Base-by-base conservation (phyloP, 2,113 vertebrate species). In the Falcunculus frontatus region DNA sequence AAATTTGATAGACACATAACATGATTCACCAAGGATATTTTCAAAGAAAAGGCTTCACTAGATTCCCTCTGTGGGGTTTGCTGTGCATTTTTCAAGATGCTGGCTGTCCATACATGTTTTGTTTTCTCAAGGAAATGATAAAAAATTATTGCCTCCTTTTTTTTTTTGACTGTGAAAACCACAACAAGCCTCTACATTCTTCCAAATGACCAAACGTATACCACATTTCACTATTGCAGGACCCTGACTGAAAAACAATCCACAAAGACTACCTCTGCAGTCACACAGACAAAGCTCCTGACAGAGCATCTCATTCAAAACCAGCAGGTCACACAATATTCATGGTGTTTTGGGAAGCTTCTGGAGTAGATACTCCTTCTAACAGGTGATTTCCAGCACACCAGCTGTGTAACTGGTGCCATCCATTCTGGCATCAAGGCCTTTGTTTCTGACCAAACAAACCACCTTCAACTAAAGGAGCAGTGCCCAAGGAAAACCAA, bases 201-300 rank as follows among this genome's bases (percentile, higher is more conserved):
- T 57, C 16, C 37, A 57, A 39, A 27, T 33, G 19, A 33, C 26
- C 6, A 79, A 74, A 29, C 2, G 11, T 29, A 21, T 18, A 41
- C 22, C 2, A 20, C 6, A 33, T 12, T 33, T 77, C 20, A 16
- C 4, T 29, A 5, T 3, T 35, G 8, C 35, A 65, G 50, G 33
- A 25, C 10, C 27, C 7, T 1, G 22, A 16, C 59, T 9, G 8
- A 75, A 19, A 37, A 69, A 35, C 2, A 41, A 41, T 2, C 4
- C 18, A 11, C 21, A 15, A 49, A 33, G 25, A 56, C 29, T 29
- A 29, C 9, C 20, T 3, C 0, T 8, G 4, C 1, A 42, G 37
- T 52, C 30, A 52, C 30, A 56, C 3, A 17, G 13, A 10, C 0
- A 1, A 26, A 35, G 5, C 5, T 47, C 16, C 57, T 73, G 55